Evolutionary conservation across 2,113 vertebrate species (phyloP).

Genomic region (Cisticola juncidis): DNA sequence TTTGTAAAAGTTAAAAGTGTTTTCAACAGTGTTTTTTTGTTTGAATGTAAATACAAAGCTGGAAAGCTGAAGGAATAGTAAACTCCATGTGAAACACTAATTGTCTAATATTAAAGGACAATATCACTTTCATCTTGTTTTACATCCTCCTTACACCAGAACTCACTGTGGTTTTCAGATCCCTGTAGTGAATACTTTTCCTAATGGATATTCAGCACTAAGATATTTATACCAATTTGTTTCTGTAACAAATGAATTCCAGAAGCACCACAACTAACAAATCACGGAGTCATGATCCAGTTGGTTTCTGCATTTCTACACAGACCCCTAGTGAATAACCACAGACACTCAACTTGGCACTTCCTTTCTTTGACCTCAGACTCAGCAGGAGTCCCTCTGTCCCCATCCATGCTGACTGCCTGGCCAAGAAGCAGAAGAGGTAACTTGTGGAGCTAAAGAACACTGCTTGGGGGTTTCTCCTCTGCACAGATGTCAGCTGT

Average conservation of each 20-base stretch:
- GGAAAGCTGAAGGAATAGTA: neutral
- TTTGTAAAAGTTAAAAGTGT: neutral
- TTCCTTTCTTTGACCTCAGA: neutral
- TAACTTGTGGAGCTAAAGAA: neutral
- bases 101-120: neutral
- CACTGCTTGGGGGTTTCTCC: neutral
- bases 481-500: neutral
- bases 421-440: neutral
- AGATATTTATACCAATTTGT: neutral
- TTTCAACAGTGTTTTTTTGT: neutral
- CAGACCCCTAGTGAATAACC: neutral
- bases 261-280: neutral
- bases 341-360: accelerated
- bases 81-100: neutral
- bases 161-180: neutral
- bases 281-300: neutral
- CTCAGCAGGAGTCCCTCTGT: neutral
- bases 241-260: neutral
- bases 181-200: neutral
- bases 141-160: neutral
- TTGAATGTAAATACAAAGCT: neutral
- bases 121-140: neutral
- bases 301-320: neutral
- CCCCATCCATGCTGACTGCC: neutral
- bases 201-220: neutral